Base-by-base conservation (phyloP, 2,113 vertebrate genomes). In the Anarrhichthys ocellatus region DNA sequence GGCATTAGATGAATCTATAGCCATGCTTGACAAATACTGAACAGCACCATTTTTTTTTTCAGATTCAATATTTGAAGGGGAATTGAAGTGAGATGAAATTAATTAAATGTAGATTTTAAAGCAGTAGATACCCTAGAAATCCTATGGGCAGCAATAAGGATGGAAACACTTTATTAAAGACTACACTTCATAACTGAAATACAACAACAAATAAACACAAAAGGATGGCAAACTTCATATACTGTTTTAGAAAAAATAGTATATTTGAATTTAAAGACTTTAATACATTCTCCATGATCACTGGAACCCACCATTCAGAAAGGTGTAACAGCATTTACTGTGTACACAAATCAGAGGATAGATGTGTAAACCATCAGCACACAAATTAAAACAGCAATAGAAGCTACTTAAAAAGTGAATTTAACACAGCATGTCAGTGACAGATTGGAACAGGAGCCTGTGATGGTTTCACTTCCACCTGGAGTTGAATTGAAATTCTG, bases 81-180 rank as follows among this genome's bases (percentile, higher is more conserved):
- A 1, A 0, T 38, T 17, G 29, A 52, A 40, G 62, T 27, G 4
- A 62, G 32, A 62, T 17, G 9, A 50, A 50, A 42, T 44, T 9
- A 27, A 54, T 32, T 8, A 40, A 58, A 18, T 22, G 2, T 34
- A 22, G 42, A 68, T 36, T 2, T 52, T 27, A 4, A 67, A 66
- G 2, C 64, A 27, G 1, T 6, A 40, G 6, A 24, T 65, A 34
- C 34, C 7, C 32, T 62, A 22, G n/a, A 56, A 24, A 24, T 0
- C 29, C 22, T 27, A 2, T 76, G 13, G 52, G 52, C 22, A 46
- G 4, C 9, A 24, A 4, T 18, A 0, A 24, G 7, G 17, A 65
- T 58, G 1, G 13, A 71, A 71, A 54, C 64, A 6, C 8, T 27
- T 82, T 75, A 83, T 76, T 71, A 79, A 74, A 61, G 50, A 29